Evolutionary conservation across 2,113 vertebrate species (phyloP).

Genomic region (Pipra filicauda): DNA sequence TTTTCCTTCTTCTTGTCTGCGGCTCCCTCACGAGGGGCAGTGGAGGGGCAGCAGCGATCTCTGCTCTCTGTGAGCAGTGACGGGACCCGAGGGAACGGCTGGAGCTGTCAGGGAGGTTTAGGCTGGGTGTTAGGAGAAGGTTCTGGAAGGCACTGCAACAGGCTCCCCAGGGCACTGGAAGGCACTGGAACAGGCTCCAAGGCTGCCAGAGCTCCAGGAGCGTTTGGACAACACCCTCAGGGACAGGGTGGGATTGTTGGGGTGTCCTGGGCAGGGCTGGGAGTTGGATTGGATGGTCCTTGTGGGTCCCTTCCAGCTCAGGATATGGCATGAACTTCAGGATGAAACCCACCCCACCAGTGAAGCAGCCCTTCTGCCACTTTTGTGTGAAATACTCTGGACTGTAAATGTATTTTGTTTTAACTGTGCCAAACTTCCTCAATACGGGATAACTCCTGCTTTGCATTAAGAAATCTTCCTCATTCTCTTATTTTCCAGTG

Average conservation of each 20-base stretch:
- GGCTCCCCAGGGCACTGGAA: neutral
- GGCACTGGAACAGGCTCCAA: neutral
- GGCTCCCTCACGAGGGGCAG: neutral
- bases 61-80: neutral
- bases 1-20: neutral
- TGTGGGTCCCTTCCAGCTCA: neutral
- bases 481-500: neutral
- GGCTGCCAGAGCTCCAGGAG: neutral
- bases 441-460: neutral
- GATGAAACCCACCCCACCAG: neutral
- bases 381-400: neutral
- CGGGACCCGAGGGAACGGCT: fast-evolving
- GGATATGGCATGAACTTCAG: neutral
- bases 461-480: neutral
- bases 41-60: neutral
- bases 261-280: neutral
- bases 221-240: fast-evolving
- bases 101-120: neutral
- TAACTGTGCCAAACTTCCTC: neutral
- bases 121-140: neutral
- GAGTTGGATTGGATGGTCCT: fast-evolving
- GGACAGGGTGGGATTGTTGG: neutral
- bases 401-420: neutral
- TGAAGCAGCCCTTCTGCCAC: neutral
- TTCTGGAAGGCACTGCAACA: neutral